Percentiles rank a stretch among this genome's conserved stretches.
These are phyloP conservation scores for Ctenosaura bakeri DNA, from an alignment of 2,797 vertebrate genomes.

Conservation along the genomic window DNA sequence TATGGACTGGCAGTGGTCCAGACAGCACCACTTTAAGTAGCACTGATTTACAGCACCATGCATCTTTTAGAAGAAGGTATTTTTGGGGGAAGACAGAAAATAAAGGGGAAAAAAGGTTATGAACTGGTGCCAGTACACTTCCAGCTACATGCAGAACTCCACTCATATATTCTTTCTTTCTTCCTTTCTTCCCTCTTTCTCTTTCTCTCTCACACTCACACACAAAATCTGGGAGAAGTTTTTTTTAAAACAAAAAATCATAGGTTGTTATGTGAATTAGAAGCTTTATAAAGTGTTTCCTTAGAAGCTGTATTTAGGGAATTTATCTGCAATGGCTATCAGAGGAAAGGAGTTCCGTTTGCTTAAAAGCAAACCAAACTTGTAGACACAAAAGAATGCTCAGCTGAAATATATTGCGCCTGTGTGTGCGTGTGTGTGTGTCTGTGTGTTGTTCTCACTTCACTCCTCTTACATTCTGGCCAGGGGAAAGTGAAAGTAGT, in stretches of 20 bases:
- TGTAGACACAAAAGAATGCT: constrained; percentile 35
- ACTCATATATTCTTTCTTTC: no score
- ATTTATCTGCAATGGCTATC: neutral
- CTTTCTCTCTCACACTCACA: neutral
- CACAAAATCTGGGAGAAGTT: no score
- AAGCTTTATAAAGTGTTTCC: constrained; percentile 14
- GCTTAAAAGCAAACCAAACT: neutral
- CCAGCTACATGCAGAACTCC: neutral
- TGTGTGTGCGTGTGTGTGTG: neutral
- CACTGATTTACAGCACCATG: neutral
- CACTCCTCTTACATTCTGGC: neutral
- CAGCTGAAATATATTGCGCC: neutral
- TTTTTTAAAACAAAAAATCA: neutral
- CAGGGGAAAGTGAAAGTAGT: constrained; percentile 36
- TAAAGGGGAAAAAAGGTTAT: neutral
- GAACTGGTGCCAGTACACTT: neutral
- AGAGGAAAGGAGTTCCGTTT: constrained; percentile 17
- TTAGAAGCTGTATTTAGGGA: constrained; percentile 18
- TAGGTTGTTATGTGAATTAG: neutral
- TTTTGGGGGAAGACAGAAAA: neutral
- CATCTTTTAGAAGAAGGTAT: neutral
- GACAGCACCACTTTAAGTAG: neutral
- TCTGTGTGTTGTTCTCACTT: neutral
- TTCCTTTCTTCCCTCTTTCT: no score
- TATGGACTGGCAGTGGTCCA: neutral